Evolutionary conservation across 2,888 invertebrate genomes (phyloP), one percentile per base, ranked within the genome.

Genomic region (Sesia bembeciformis): DNA sequence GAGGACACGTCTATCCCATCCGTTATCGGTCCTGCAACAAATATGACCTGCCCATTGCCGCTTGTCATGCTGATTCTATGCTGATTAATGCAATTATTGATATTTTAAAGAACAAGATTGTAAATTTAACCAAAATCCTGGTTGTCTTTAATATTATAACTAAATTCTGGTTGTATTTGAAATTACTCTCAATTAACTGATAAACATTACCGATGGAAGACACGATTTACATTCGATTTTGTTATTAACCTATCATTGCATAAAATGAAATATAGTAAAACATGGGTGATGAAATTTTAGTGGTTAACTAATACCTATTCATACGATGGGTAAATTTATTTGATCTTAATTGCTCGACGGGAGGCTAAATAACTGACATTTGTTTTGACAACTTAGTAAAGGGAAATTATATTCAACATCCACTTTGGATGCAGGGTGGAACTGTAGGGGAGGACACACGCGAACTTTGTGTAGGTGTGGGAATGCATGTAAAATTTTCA

Each of bases 301-400:
- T 46, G 23, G 46, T 46, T 23, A 3, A n/a, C 7, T 46, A 8
- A 46, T 4, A 46, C 46, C 8, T 46, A 46, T 46, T 46, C 3
- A 23, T 23, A 23, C 23, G 23, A 23, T 23, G 23, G 23, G 23
- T 23, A 50, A 50, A 39, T 50, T 50, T 4, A 50, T 60, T 60
- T 63, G 53, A 57, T 60, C 60, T 59, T 62, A 64, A 66, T 66
- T 64, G 60, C 59, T 57, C 58, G 38, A 60, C 54, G 59, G 62
- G 62, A 56, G 59, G 61, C 57, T 52, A 57, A 62, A 60, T 62
- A 59, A 62, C 57, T 58, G 60, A 64, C 58, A 62, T 64, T 61
- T 66, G 61, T 64, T 68, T 64, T 65, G 64, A 65, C 62, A 64
- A 57, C 57, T 50, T 39, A 5, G 42, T 42, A 7, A 38, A 38